Percentiles rank a stretch among this genome's conserved stretches.
These are phyloP conservation scores for Lamellibrachia satsuma DNA, from an alignment of 2,888 invertebrate species.

Conservation along the genomic window DNA sequence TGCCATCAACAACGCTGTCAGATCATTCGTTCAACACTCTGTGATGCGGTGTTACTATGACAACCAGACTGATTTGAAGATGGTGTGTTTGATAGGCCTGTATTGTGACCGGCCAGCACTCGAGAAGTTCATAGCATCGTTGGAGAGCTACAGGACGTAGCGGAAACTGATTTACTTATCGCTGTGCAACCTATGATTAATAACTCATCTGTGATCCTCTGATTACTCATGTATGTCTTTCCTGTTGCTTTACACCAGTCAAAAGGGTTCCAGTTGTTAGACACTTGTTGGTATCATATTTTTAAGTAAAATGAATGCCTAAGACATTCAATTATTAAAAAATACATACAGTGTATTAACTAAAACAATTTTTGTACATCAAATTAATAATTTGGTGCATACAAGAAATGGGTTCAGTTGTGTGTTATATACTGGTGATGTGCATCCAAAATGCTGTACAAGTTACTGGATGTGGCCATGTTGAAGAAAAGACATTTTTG, in stretches of 20 bases:
- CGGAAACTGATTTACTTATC: background rate
- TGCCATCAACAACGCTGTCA: slow-evolving; percentile 32
- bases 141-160: slow-evolving; percentile 3
- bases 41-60: background rate
- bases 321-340: too few relatives aligned
- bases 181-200: background rate
- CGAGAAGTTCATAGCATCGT: background rate
- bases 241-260: background rate
- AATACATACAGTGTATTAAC: too few relatives aligned
- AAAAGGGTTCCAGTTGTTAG: background rate
- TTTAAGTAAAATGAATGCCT: too few relatives aligned
- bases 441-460: background rate
- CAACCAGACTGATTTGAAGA: background rate
- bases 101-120: background rate
- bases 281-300: background rate
- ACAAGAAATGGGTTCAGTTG: background rate
- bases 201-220: background rate
- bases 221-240: background rate
- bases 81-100: background rate
- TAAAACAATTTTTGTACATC: background rate
- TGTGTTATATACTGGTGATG: background rate
- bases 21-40: background rate
- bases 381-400: background rate
- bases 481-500: too few relatives aligned
- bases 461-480: background rate